Percentiles rank a stretch among this genome's conserved stretches.
These are phyloP conservation scores for Tiliqua scincoides DNA, from an alignment of 2,113 vertebrate genomes.

Conservation along the genomic window DNA sequence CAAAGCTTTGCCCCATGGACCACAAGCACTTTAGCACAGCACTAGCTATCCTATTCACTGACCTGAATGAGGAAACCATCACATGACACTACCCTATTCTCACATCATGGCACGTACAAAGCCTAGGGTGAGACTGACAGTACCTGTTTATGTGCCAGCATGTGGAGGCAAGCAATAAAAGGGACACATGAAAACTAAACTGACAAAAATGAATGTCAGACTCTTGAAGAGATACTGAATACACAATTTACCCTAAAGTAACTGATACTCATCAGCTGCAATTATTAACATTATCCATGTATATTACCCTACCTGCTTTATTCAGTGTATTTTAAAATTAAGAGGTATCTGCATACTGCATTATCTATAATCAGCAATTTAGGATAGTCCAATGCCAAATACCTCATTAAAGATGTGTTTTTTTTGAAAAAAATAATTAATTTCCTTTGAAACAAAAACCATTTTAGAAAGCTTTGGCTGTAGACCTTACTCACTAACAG, in stretches of 20 bases:
- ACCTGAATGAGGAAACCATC: background rate
- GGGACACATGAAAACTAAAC: conserved; percentile 14
- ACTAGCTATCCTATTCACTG: too few species aligned
- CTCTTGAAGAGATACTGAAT: conserved; percentile 8
- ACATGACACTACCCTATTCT: background rate
- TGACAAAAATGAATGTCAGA: conserved; percentile 14
- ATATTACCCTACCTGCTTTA: background rate
- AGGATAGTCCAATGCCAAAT: conserved; percentile 27
- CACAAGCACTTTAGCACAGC: too few species aligned
- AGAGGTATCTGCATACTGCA: conserved; percentile 21
- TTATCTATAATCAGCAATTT: conserved; percentile 35
- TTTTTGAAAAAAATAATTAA: conserved; percentile 9
- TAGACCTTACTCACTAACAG: conserved; percentile 25
- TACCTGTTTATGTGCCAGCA: background rate
- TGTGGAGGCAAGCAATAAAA: conserved; percentile 1
- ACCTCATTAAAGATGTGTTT: conserved; percentile 15
- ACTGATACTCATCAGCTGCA: background rate
- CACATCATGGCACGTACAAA: background rate
- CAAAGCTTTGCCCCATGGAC: too few species aligned
- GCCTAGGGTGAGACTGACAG: background rate
- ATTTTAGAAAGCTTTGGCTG: conserved; percentile 21
- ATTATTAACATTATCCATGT: conserved; percentile 15
- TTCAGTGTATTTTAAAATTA: background rate
- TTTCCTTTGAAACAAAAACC: conserved; percentile 26
- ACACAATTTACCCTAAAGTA: conserved; percentile 30